A percentile compares a stretch with the other conserved stretches of the same genome.
Evolutionary conservation across 2,797 vertebrate genomes (phyloP).

Genomic region (Sebastes jordani): DNA sequence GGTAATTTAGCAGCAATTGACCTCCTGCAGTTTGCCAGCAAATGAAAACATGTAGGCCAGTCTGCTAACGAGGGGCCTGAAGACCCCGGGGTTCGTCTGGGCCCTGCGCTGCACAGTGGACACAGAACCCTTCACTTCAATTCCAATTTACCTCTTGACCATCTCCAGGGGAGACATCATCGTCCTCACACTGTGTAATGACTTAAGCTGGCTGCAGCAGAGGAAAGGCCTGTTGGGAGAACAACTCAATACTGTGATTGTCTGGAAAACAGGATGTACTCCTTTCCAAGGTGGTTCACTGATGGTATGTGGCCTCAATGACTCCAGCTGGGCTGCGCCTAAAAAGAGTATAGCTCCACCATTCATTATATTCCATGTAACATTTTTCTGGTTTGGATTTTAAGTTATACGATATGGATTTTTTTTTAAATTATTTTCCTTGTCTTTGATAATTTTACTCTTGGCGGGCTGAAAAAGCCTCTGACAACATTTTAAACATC

Average conservation of each 20-base stretch:
- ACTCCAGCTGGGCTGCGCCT: conserved; percentile 24
- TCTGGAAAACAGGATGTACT: conserved; percentile 53
- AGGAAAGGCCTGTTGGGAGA: conserved; percentile 50
- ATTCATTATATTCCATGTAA: conserved; percentile 1
- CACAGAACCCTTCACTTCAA: conserved; percentile 72
- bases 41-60: conserved; percentile 83
- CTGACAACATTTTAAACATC: conserved; percentile 7
- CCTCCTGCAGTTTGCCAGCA: conserved; percentile 82
- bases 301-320: conserved; percentile 25
- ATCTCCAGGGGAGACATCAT: conserved; percentile 71
- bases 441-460: not conserved
- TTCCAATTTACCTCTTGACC: conserved; percentile 75
- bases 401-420: conserved; percentile 4
- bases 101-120: conserved; percentile 59
- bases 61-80: conserved; percentile 79
- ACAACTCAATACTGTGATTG: conserved; percentile 59
- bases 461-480: not conserved
- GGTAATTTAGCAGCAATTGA: conserved; percentile 86
- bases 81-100: conserved; percentile 67
- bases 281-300: conserved; percentile 30
- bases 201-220: conserved; percentile 50
- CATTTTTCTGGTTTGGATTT: conserved; percentile 15
- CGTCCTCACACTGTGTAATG: conserved; percentile 64
- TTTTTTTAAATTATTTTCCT: not conserved
- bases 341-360: not conserved